Evolutionary conservation across 2,113 vertebrate species (phyloP).

Genomic region (Labeo rohita): DNA sequence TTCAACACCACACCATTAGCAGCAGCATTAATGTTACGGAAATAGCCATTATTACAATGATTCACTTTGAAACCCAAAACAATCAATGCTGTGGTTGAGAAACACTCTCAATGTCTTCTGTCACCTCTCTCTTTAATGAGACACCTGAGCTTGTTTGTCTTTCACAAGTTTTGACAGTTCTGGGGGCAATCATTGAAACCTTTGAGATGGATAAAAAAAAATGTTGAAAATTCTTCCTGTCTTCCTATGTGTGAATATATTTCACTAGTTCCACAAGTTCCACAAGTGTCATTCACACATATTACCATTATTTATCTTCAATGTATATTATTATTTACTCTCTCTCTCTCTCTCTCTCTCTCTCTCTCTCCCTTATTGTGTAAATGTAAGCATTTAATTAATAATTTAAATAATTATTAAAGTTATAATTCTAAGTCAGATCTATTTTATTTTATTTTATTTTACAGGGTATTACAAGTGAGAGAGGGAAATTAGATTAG

Average conservation of each 20-base stretch:
- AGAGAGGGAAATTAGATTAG: neutral
- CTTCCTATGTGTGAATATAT: too few relatives aligned
- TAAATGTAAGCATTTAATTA: neutral
- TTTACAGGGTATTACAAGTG: neutral
- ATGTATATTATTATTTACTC: neutral
- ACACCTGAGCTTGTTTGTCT: neutral
- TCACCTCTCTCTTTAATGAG: conserved; percentile 4
- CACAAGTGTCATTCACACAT: too few relatives aligned
- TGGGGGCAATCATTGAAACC: neutral
- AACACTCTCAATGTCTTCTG: neutral
- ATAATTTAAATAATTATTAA: neutral
- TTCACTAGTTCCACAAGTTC: too few relatives aligned
- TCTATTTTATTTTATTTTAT: neutral
- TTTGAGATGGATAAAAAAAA: neutral
- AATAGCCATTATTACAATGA: neutral
- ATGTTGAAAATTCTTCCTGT: neutral
- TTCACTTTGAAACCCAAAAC: neutral
- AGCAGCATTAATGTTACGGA: neutral
- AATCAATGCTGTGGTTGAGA: neutral
- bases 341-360: neutral
- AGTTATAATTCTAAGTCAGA: too few relatives aligned
- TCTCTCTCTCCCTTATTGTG: neutral
- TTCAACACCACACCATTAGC: neutral
- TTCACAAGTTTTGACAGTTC: neutral
- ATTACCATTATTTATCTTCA: neutral